Evolutionary conservation across 2,113 vertebrate species (phyloP).

Genomic region (Syngnathus typhle): DNA sequence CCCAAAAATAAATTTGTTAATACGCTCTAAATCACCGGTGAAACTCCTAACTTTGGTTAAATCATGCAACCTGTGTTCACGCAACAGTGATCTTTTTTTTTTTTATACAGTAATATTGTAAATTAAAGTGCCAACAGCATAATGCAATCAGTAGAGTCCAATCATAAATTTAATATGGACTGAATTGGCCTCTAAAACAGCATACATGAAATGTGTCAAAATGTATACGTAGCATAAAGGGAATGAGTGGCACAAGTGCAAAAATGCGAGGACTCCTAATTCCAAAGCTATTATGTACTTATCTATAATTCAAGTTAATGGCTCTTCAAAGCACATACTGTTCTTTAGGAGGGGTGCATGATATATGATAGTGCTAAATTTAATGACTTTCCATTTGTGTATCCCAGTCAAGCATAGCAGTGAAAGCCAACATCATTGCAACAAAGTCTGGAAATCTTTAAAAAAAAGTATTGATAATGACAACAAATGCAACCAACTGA

Average conservation of each 20-base stretch:
- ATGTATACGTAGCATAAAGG: neutral
- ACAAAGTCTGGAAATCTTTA: neutral
- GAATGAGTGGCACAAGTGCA: neutral
- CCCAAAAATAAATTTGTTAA: neutral
- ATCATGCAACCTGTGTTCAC: too few relatives aligned
- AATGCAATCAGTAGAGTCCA: too few relatives aligned
- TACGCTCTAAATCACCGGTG: too few relatives aligned
- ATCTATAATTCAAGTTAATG: slow-evolving; percentile 2
- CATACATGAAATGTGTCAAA: neutral
- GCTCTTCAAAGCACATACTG: neutral
- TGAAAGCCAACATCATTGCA: neutral
- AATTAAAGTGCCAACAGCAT: neutral
- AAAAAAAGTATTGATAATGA: neutral
- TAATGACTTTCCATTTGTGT: neutral
- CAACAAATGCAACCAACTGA: neutral
- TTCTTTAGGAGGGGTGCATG: neutral
- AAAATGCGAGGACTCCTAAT: neutral
- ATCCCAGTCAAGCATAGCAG: neutral
- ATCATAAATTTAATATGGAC: too few relatives aligned
- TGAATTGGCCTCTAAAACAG: neutral
- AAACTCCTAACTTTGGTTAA: too few relatives aligned
- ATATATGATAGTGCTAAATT: neutral
- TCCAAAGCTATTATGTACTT: neutral
- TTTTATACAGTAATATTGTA: neutral
- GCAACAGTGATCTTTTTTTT: too few relatives aligned